Percentiles rank a stretch among this genome's conserved stretches.
phyloP scores from a whole-genome alignment of 2,888 invertebrate genomes.

The Dicyrtoma fusca region DNA sequence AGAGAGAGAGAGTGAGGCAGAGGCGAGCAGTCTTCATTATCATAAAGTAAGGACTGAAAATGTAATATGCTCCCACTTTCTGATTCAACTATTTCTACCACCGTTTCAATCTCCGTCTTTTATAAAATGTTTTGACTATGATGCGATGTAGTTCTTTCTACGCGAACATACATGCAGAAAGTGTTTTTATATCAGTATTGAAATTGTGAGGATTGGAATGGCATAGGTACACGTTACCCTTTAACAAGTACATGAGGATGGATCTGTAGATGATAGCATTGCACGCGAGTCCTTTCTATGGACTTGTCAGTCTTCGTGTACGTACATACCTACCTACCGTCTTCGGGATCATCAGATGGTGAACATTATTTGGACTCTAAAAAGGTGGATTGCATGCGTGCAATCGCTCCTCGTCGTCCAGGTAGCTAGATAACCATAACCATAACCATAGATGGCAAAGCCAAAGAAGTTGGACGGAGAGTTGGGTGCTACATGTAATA shows the following conservation, averaged over 20 bases:
- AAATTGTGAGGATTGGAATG: too few relatives aligned
- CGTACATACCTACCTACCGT: background rate
- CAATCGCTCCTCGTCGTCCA: conserved; percentile 1
- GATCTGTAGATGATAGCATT: too few relatives aligned
- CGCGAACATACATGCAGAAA: too few relatives aligned
- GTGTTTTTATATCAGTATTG: too few relatives aligned
- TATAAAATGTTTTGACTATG: too few relatives aligned
- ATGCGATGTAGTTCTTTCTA: too few relatives aligned
- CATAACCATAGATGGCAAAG: conserved; percentile 20
- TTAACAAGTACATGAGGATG: too few relatives aligned
- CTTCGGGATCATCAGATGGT: background rate
- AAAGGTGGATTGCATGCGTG: conserved; percentile 11
- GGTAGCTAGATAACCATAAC: conserved; percentile 1
- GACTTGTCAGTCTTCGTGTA: too few relatives aligned
- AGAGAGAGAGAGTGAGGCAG: background rate
- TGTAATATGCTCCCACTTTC: background rate
- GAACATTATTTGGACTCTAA: background rate
- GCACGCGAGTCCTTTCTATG: too few relatives aligned
- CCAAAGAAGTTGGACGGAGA: background rate
- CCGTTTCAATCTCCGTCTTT: too few relatives aligned
- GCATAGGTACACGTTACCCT: too few relatives aligned
- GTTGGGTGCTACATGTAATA: background rate
- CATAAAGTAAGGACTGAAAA: conserved; percentile 1
- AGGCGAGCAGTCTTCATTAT: conserved; percentile 1
- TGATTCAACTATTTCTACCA: too few relatives aligned